A percentile compares a stretch with the other conserved stretches of the same genome.
Evolutionary conservation across 2,888 invertebrate species (phyloP).

Genomic region (Rhopalosiphum nymphaeae): DNA sequence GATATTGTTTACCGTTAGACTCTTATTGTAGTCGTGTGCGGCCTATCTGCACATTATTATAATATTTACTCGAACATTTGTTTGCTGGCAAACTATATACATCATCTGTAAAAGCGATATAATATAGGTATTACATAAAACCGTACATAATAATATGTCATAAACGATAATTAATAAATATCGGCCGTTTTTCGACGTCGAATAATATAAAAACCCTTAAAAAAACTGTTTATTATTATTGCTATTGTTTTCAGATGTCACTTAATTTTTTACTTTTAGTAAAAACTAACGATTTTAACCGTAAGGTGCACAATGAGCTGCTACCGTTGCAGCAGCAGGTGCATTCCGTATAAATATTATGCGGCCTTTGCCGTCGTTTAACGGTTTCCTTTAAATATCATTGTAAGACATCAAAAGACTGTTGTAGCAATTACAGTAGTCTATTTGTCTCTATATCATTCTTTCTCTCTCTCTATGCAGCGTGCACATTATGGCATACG

Average conservation of each 20-base stretch:
- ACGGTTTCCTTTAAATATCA: slow-evolving; percentile 58
- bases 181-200: neutral
- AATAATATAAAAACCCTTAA: neutral
- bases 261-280: neutral
- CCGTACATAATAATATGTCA: neutral
- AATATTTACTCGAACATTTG: neutral
- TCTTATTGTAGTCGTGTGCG: neutral
- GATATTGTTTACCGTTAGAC: slow-evolving; percentile 11
- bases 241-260: neutral
- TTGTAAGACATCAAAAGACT: slow-evolving; percentile 1
- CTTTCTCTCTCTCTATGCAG: too few relatives aligned
- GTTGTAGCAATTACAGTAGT: neutral
- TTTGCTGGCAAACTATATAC: neutral
- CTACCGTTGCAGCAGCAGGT: slow-evolving; percentile 8
- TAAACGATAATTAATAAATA: neutral
- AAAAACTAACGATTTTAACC: slow-evolving; percentile 39
- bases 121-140: neutral
- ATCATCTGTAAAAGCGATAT: neutral
- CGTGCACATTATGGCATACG: too few relatives aligned
- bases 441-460: too few relatives aligned
- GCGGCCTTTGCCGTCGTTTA: slow-evolving; percentile 7
- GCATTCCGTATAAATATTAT: neutral
- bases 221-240: neutral
- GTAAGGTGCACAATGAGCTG: neutral
- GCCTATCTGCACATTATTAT: neutral